Base-by-base conservation (phyloP, 1,140 invertebrate species). In the Temnothorax curvispinosus region DNA sequence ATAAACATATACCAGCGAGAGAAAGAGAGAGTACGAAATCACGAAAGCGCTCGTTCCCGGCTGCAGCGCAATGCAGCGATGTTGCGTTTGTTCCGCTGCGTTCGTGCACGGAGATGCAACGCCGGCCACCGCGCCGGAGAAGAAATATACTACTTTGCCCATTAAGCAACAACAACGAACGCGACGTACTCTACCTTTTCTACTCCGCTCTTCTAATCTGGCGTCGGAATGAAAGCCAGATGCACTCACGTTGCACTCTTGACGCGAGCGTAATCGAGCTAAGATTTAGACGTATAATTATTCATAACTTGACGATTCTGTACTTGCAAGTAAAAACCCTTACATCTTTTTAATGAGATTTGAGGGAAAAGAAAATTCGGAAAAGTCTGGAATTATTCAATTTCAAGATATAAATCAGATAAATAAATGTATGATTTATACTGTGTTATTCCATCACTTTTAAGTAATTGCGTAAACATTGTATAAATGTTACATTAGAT, bases 131-230 rank as follows among this genome's bases (percentile, higher is more conserved):
- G 80, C 67, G 21, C 67, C 27, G 54, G 38, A 60, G 69, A 75
- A 69, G 80, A 84, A 84, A 75, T 75, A 60, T 75, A 75, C 69
- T 84, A 75, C 56, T 84, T 84, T 67, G 67, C 21, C 80, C 67
- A 82, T 82, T 84, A 75, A 75, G 69, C 27, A 47, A 60, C 80
- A 75, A 84, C 54, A 74, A 60, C 80, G 54, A 21, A 54, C 41
- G 27, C 52, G 38, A 54, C 35, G 35, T 81, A 58, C 5, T 27
- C 21, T 74, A 58, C 11, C 27, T 72, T 84, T 60, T 60, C 80
- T 21, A 38, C 27, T 47, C 27, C 13, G 74, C 52, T 72, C 60
- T 41, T 58, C 41, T 60, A 82, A 82, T 82, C 69, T 62, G 32
- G 32, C 52, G n/a, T 62, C 52, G 38, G 18, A 13, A 38, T 13